phyloP scores from a whole-genome alignment of 2,797 vertebrate genomes.

The Mus spretus region DNA sequence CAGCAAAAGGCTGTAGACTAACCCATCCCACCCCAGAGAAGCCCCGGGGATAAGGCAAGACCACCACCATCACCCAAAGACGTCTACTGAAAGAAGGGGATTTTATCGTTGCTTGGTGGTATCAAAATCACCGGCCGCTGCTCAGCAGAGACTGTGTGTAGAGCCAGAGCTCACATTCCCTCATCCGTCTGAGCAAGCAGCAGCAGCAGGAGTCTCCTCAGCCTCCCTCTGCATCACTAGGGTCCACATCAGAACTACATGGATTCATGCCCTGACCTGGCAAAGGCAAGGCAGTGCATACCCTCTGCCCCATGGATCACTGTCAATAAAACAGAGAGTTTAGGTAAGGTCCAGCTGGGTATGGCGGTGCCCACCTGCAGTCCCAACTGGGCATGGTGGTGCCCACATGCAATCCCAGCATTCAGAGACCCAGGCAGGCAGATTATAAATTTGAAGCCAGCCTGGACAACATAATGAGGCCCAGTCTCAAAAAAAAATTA shows the following conservation, averaged over 20 bases:
- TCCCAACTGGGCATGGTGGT: neutral
- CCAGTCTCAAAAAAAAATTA: neutral
- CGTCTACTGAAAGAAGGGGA: neutral
- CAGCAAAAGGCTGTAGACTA: neutral
- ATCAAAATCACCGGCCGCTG: neutral
- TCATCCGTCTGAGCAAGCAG: neutral
- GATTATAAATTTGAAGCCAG: neutral
- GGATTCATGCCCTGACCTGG: neutral
- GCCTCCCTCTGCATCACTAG: neutral
- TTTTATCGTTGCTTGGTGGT: neutral
- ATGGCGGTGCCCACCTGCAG: neutral
- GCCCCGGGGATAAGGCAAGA: neutral
- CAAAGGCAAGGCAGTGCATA: neutral
- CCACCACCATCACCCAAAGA: neutral
- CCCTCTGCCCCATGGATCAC: too few species aligned
- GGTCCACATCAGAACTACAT: neutral
- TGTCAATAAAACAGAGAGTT: neutral
- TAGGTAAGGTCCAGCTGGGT: neutral
- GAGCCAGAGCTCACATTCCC: neutral
- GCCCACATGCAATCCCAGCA: neutral
- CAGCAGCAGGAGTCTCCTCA: neutral
- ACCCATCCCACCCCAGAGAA: neutral
- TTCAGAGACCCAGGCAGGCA: too few species aligned
- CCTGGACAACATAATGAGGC: neutral
- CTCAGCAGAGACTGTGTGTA: neutral